Evolutionary conservation across 2,797 vertebrate species (phyloP).

Genomic region (Anguilla obscura): DNA sequence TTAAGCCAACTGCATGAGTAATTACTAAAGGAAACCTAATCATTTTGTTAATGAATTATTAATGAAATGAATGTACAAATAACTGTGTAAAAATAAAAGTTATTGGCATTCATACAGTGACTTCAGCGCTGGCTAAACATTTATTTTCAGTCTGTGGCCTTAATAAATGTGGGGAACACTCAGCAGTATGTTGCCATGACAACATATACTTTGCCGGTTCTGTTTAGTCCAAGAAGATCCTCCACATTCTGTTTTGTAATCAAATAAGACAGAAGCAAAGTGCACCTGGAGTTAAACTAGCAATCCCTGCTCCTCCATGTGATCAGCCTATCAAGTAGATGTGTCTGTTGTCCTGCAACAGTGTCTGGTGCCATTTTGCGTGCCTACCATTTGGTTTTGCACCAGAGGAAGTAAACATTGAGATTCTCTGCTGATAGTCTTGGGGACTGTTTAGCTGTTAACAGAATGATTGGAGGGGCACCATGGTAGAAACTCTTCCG

Average conservation of each 20-base stretch:
- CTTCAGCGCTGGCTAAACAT: slow-evolving; percentile 57
- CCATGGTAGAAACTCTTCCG: slow-evolving; percentile 50
- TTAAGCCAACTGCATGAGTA: slow-evolving; percentile 66
- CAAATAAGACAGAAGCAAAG: slow-evolving; percentile 62
- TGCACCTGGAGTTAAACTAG: slow-evolving; percentile 61
- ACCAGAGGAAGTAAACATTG: slow-evolving; percentile 51
- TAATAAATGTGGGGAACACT: slow-evolving; percentile 59
- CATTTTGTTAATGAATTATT: slow-evolving; percentile 64
- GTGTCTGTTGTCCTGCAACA: neutral
- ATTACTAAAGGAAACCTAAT: slow-evolving; percentile 65
- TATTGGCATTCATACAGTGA: slow-evolving; percentile 54
- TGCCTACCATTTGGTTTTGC: slow-evolving; percentile 21
- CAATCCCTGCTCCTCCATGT: slow-evolving; percentile 40
- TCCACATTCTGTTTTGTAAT: slow-evolving; percentile 71
- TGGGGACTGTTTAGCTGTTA: slow-evolving; percentile 61
- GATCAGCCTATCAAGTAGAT: neutral
- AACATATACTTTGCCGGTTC: slow-evolving; percentile 65
- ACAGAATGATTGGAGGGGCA: slow-evolving; percentile 66
- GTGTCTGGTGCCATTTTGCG: neutral
- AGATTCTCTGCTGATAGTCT: slow-evolving; percentile 59
- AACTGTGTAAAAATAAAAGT: slow-evolving; percentile 61
- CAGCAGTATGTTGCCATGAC: slow-evolving; percentile 74
- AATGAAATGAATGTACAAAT: slow-evolving; percentile 67
- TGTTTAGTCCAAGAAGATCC: slow-evolving; percentile 64
- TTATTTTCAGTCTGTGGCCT: slow-evolving; percentile 46